phyloP scores from a whole-genome alignment of 2,888 invertebrate genomes.

The Dolichomitus sp. region DNA sequence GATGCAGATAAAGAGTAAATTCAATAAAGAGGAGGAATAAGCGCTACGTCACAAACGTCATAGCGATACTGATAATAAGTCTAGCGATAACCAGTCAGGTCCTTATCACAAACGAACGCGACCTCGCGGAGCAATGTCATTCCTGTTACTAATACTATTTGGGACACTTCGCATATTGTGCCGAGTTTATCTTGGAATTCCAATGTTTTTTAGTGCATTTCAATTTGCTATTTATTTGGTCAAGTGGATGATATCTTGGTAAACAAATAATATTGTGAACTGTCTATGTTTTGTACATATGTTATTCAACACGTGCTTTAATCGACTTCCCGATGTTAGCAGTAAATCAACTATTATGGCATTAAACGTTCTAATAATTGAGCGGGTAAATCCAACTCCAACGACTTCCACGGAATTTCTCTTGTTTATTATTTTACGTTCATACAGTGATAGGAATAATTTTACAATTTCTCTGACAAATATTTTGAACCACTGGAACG shows the following conservation, averaged over 20 bases:
- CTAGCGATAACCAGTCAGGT: slow-evolving; percentile 36
- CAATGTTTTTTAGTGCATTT: slow-evolving; percentile 8
- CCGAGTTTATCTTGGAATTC: not conserved
- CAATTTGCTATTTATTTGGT: not conserved
- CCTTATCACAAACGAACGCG: slow-evolving; percentile 44
- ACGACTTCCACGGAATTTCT: not conserved
- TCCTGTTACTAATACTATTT: slow-evolving; percentile 9
- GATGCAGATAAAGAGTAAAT: not conserved
- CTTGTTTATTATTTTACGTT: not conserved
- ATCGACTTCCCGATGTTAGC: not conserved
- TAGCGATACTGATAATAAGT: slow-evolving; percentile 39
- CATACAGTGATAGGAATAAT: not conserved
- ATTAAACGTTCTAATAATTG: not conserved
- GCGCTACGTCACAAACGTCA: slow-evolving; percentile 61
- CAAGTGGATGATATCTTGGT: not conserved
- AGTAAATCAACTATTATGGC: not conserved
- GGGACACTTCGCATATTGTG: not conserved
- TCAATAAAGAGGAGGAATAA: slow-evolving; percentile 19
- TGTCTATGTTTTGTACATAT: not conserved
- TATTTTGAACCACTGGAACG: not conserved
- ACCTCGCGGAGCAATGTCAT: slow-evolving; percentile 57
- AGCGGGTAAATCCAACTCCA: not conserved
- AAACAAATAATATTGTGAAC: not conserved
- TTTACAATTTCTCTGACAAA: not conserved
- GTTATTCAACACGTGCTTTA: not conserved